phyloP scores from a whole-genome alignment of 1,140 invertebrate species.

The Hermetia illucens region DNA sequence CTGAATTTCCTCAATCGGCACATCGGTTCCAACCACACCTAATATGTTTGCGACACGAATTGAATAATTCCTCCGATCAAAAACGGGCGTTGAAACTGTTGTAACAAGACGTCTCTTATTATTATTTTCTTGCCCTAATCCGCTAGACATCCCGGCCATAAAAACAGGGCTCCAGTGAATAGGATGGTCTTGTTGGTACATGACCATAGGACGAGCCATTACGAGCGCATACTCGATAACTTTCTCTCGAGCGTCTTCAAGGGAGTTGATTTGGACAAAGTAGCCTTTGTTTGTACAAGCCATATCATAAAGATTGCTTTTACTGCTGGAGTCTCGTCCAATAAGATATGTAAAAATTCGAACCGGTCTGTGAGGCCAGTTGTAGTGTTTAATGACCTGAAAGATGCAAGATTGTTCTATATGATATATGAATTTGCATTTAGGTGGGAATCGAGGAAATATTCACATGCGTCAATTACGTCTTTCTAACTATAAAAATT shows the following conservation, averaged over 20 bases:
- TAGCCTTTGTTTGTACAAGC: conserved; percentile 95
- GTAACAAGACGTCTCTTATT: conserved; percentile 69
- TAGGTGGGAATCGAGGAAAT: no score
- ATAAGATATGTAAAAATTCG: conserved; percentile 94
- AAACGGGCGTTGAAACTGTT: conserved; percentile 81
- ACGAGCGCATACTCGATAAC: conserved; percentile 87
- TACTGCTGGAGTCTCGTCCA: conserved; percentile 78
- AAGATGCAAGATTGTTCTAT: conserved; percentile 3
- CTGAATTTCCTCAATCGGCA: conserved; percentile 81
- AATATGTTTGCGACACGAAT: conserved; percentile 73
- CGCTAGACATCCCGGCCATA: conserved; percentile 66
- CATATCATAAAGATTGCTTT: conserved; percentile 77
- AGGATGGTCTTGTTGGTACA: conserved; percentile 78
- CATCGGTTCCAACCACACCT: conserved; percentile 88
- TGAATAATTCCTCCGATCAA: conserved; percentile 79
- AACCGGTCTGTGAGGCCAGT: conserved; percentile 81
- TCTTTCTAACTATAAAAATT: no score
- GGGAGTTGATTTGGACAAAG: conserved; percentile 69
- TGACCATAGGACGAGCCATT: conserved; percentile 77
- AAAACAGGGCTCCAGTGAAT: conserved; percentile 85
- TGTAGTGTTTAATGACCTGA: conserved; percentile 66
- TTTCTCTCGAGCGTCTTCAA: conserved; percentile 70
- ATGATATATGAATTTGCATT: no score
- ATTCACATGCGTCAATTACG: no score
- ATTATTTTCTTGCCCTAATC: conserved; percentile 44